A percentile compares a stretch with the other conserved stretches of the same genome.
These are phyloP conservation scores for Trissoscelio sp. DNA, from an alignment of 2,888 invertebrate species.

Conservation along the genomic window DNA sequence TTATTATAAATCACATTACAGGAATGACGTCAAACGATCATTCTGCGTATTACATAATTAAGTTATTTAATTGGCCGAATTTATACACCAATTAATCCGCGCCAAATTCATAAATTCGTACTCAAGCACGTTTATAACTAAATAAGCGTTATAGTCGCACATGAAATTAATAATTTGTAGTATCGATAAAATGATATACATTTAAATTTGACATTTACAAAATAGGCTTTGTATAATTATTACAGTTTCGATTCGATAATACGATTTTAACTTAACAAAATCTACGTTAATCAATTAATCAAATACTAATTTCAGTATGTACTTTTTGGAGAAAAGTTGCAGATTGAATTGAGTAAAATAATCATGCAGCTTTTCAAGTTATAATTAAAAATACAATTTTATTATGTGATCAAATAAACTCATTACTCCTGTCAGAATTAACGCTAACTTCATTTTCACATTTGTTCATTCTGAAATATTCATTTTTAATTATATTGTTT, in stretches of 20 bases:
- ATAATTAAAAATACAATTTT: background rate
- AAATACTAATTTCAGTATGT: background rate
- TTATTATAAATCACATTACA: background rate
- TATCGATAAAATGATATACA: background rate
- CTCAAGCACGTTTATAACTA: background rate
- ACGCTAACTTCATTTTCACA: background rate
- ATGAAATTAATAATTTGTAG: constrained; percentile 5
- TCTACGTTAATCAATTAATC: background rate
- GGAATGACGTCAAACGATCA: background rate
- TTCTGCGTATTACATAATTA: background rate
- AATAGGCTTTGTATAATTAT: background rate
- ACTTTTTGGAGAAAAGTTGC: background rate
- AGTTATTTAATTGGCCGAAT: background rate
- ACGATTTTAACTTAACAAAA: background rate
- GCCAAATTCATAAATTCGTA: background rate
- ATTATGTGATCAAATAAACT: constrained; percentile 3
- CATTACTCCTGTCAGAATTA: background rate
- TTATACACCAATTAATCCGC: background rate
- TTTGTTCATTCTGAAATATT: no score
- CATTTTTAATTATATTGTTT: no score
- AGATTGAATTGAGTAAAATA: background rate
- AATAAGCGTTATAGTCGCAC: background rate
- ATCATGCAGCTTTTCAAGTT: background rate
- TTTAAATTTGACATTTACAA: constrained; percentile 11
- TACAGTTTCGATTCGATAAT: background rate